Percentiles rank a stretch among this genome's conserved stretches.
Conservation (phyloP, 1,140 invertebrate genomes). For the Drosophila rhopaloa region DNA sequence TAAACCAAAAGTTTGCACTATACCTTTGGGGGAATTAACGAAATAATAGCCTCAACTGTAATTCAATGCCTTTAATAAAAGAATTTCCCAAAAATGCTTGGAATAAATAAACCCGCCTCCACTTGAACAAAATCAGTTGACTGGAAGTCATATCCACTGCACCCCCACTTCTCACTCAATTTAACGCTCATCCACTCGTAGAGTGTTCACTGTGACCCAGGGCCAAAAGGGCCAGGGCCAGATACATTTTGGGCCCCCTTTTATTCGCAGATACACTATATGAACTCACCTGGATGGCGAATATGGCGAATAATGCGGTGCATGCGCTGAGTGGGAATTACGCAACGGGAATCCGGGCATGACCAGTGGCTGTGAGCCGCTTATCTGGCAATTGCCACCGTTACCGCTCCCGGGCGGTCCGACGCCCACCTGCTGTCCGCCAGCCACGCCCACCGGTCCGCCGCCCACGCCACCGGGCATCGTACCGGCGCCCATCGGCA, state of each 20-base stretch:
- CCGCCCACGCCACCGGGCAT: constrained; percentile 67
- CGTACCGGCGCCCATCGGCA: constrained; percentile 71
- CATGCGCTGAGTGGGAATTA: constrained; percentile 88
- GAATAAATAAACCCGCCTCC: not conserved
- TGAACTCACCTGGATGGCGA: constrained; percentile 90
- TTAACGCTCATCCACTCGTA: constrained; percentile 35
- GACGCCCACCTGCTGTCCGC: constrained; percentile 39
- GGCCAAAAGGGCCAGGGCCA: constrained; percentile 3
- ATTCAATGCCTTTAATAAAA: not conserved
- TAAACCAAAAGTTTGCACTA: too few relatives aligned
- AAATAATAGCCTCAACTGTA: too few relatives aligned
- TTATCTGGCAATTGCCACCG: constrained; percentile 85
- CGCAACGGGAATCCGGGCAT: constrained; percentile 92
- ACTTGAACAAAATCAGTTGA: constrained; percentile 32
- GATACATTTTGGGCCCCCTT: not conserved
- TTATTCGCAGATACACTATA: not conserved
- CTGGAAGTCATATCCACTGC: constrained; percentile 31
- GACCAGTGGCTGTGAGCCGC: constrained; percentile 88
- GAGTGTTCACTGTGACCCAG: constrained; percentile 29
- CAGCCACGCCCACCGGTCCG: constrained; percentile 32
- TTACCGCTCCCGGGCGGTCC: constrained; percentile 67
- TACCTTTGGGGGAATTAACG: too few relatives aligned
- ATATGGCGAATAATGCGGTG: constrained; percentile 92
- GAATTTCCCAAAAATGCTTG: not conserved
- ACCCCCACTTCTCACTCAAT: constrained; percentile 27